Percentiles rank a stretch among this genome's conserved stretches.
These are phyloP conservation scores for Ephialtes manifestator DNA, from an alignment of 2,888 invertebrate species.

Conservation along the genomic window DNA sequence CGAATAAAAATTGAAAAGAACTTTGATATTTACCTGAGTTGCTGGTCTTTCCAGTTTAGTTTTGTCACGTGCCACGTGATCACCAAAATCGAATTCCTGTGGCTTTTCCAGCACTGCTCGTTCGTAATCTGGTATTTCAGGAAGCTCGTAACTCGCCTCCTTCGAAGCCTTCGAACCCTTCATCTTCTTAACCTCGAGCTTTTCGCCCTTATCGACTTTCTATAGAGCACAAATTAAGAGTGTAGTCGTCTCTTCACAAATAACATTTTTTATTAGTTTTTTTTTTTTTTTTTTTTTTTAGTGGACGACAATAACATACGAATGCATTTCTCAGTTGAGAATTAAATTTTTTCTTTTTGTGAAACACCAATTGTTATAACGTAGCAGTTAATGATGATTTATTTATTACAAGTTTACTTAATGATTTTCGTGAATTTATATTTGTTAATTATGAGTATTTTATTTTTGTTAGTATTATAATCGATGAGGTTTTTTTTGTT, in stretches of 20 bases:
- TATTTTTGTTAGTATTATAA: slow-evolving; percentile 24
- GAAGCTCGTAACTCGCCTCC: slow-evolving; percentile 82
- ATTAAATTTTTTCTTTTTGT: slow-evolving; percentile 33
- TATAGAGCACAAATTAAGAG: slow-evolving; percentile 63
- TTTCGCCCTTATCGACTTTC: slow-evolving; percentile 83
- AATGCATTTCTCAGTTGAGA: slow-evolving; percentile 53
- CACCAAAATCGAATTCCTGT: slow-evolving; percentile 83
- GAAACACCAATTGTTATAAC: slow-evolving; percentile 57
- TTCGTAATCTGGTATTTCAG: slow-evolving; percentile 89
- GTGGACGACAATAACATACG: slow-evolving; percentile 9
- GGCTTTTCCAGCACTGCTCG: slow-evolving; percentile 90
- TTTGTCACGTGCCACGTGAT: slow-evolving; percentile 80
- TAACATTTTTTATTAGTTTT: not conserved
- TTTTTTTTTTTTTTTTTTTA: slow-evolving; percentile 10
- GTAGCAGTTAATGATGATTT: slow-evolving; percentile 26
- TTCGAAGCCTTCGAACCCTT: slow-evolving; percentile 80
- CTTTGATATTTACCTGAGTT: slow-evolving; percentile 78
- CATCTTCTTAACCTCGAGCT: slow-evolving; percentile 80
- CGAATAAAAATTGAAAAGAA: not conserved
- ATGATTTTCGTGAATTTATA: slow-evolving; percentile 5
- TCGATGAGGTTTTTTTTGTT: not conserved
- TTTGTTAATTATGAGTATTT: slow-evolving; percentile 1
- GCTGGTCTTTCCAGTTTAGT: slow-evolving; percentile 83
- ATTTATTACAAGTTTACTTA: not conserved
- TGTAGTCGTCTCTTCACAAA: not conserved